Evolutionary conservation across 2,888 invertebrate species (phyloP), one percentile per base, ranked within the genome.

Genomic region (Eristalis arbustorum): DNA sequence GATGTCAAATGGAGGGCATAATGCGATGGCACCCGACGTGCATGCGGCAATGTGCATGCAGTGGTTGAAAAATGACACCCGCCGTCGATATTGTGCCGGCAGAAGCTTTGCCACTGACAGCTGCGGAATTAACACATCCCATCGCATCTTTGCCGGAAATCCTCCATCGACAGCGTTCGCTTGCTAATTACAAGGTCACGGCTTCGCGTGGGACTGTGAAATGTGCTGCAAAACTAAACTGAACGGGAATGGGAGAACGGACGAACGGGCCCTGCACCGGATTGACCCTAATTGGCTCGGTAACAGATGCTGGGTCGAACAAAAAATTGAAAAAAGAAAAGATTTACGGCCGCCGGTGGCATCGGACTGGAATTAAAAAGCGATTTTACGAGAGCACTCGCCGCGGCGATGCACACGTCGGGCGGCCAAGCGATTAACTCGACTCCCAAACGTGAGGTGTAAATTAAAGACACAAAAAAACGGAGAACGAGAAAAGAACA

Each of bases 131-230:
- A 49, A 49, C 49, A 49, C 49, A 11, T 37, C n/a, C n/a, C n/a
- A n/a, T n/a, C n/a, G n/a, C n/a, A n/a, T n/a, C n/a, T n/a, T n/a
- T 6, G 5, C 8, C 49, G 49, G 49, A 49, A 49, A 8, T 49
- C 49, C 49, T 31, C 64, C 34, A 34, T 34, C 57, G 28, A 23
- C 8, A 23, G 5, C 34, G 56, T 74, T n/a, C n/a, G n/a, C n/a
- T n/a, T 59, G 75, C 40, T 76, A 80, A 84, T 80, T 73, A 76
- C 72, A 18, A 42, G 25, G 40, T 80, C 80, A 64, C 37, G 72
- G 40, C 28, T 59, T 68, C 34, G 42, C 37, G 59, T n/a, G 28
- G 67, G 63, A 31, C 11, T n/a, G 18, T 28, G 13, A 34, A 59
- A 61, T 42, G 10, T 23, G 63, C 64, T 25, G 64, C 42, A 75